These are phyloP conservation scores for Notothenia rossii DNA, from an alignment of 2,113 vertebrate species.

Conservation along the genomic window DNA sequence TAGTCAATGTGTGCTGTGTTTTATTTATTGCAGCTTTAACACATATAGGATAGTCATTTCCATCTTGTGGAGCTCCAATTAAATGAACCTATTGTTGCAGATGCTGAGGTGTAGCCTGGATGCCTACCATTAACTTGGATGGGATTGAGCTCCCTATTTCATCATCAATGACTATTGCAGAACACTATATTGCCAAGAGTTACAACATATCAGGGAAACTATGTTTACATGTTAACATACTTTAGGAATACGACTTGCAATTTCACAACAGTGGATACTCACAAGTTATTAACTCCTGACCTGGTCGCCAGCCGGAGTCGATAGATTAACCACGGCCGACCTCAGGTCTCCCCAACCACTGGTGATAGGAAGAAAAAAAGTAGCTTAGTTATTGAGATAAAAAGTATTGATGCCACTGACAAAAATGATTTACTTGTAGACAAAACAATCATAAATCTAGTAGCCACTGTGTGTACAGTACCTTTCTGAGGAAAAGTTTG, in stretches of 20 bases:
- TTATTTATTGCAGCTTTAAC: conserved; percentile 39
- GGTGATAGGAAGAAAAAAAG: conserved; percentile 33
- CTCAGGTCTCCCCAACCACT: conserved; percentile 33
- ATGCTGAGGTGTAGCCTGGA: background rate
- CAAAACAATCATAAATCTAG: background rate
- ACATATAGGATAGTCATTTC: conserved; percentile 23
- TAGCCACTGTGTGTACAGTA: too few relatives aligned
- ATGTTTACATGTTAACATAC: conserved; percentile 3
- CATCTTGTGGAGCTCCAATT: conserved; percentile 2
- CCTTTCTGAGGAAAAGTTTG: background rate
- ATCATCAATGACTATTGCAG: conserved; percentile 24
- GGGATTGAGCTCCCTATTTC: conserved; percentile 9
- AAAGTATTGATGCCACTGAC: background rate
- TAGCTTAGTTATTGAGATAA: conserved; percentile 9
- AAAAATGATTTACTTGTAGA: background rate
- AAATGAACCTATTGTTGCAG: conserved; percentile 31
- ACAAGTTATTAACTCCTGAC: conserved; percentile 54
- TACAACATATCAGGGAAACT: conserved; percentile 19
- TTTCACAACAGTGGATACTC: conserved; percentile 29
- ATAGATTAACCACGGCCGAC: conserved; percentile 53
- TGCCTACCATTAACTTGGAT: background rate
- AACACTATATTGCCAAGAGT: conserved; percentile 1
- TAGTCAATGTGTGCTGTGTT: conserved; percentile 20
- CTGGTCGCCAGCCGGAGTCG: conserved; percentile 22
- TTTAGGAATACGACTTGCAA: conserved; percentile 3